A percentile compares a stretch with the other conserved stretches of the same genome.
phyloP scores from a whole-genome alignment of 2,888 invertebrate genomes.

The Metacarcinus magister region DNA sequence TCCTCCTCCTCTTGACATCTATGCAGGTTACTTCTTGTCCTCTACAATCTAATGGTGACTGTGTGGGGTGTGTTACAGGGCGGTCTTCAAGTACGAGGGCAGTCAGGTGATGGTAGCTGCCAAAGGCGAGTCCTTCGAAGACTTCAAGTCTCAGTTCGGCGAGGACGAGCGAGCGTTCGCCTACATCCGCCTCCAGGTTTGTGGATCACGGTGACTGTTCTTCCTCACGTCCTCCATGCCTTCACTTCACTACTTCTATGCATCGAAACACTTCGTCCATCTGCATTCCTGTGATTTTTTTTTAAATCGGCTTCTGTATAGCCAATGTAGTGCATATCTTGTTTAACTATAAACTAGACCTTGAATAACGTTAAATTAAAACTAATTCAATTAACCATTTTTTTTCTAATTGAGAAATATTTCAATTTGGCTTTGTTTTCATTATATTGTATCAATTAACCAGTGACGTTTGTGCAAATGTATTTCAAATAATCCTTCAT shows the following conservation, averaged over 20 bases:
- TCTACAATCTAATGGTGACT: neutral
- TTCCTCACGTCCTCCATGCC: neutral
- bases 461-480: neutral
- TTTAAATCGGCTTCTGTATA: neutral
- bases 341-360: too few species aligned
- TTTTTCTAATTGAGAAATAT: too few species aligned
- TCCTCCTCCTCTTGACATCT: neutral
- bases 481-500: neutral
- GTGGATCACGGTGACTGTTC: neutral
- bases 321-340: too few species aligned
- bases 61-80: constrained; percentile 86
- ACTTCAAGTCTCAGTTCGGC: constrained; percentile 89
- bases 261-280: neutral
- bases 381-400: too few species aligned
- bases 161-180: constrained; percentile 91
- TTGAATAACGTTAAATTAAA: too few species aligned
- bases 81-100: constrained; percentile 91
- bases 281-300: neutral
- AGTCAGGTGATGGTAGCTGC: constrained; percentile 89
- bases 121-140: constrained; percentile 89
- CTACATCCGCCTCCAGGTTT: constrained; percentile 88
- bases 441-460: too few species aligned
- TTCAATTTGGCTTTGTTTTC: too few species aligned
- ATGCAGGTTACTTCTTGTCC: neutral
- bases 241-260: neutral